Conservation (phyloP, 1,140 invertebrate genomes). For the Drosophila virilis region DNA sequence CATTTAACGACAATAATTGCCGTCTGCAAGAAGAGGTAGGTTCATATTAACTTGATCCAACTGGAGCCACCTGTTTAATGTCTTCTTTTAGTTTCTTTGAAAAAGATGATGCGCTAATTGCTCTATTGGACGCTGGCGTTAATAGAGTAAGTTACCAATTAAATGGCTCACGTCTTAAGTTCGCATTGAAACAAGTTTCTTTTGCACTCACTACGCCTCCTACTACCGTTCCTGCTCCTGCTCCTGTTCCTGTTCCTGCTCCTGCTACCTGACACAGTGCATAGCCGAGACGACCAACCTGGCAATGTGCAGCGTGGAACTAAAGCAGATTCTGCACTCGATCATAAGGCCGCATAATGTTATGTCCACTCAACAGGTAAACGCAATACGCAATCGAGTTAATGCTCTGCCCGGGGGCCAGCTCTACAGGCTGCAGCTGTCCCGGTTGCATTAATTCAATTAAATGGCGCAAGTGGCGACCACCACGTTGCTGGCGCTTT, state of each 20-base stretch:
- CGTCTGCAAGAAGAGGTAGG: slow-evolving; percentile 90
- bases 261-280: slow-evolving; percentile 85
- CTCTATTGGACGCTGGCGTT: slow-evolving; percentile 89
- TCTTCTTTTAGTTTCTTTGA: slow-evolving; percentile 88
- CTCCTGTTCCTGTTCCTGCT: too few species aligned
- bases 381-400: slow-evolving; percentile 45
- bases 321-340: slow-evolving; percentile 89
- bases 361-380: slow-evolving; percentile 84
- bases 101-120: slow-evolving; percentile 88
- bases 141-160: slow-evolving; percentile 87
- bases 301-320: slow-evolving; percentile 89
- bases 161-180: neutral
- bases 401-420: slow-evolving; percentile 45
- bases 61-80: slow-evolving; percentile 19
- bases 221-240: too few species aligned
- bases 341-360: slow-evolving; percentile 87
- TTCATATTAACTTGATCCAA: slow-evolving; percentile 18
- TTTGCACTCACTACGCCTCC: too few species aligned
- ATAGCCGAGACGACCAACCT: slow-evolving; percentile 89
- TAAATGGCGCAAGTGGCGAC: slow-evolving; percentile 86
- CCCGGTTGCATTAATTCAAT: slow-evolving; percentile 86
- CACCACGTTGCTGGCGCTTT: slow-evolving; percentile 85
- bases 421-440: neutral
- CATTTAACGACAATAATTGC: slow-evolving; percentile 89
- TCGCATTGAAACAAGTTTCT: slow-evolving; percentile 5